phyloP scores from a whole-genome alignment of 2,113 vertebrate species.

The Rhadina sibilatrix region DNA sequence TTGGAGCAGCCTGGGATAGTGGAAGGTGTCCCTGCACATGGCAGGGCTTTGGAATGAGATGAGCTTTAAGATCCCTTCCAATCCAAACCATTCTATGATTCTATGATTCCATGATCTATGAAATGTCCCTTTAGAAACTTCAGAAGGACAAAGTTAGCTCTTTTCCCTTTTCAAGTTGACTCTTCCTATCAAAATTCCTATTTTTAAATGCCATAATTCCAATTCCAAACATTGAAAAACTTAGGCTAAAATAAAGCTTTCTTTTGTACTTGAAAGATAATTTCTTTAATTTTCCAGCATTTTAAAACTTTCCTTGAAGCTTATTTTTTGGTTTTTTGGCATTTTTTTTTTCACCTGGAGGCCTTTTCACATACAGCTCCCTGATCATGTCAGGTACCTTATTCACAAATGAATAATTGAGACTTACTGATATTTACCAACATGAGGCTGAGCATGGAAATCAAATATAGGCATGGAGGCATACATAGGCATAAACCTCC shows the following conservation, averaged over 20 bases:
- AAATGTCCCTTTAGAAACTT: not conserved
- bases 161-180: not conserved
- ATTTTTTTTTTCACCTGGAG: not conserved
- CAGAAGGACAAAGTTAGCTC: not conserved
- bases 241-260: not conserved
- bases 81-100: not conserved
- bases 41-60: not conserved
- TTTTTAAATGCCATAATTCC: not conserved
- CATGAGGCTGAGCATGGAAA: not conserved
- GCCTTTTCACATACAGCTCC: not conserved
- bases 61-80: not conserved
- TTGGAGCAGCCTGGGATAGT: fast-evolving
- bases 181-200: not conserved
- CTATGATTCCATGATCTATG: not conserved
- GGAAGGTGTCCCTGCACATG: not conserved
- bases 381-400: not conserved
- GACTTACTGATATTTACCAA: not conserved
- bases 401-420: slow-evolving; percentile 46
- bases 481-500: not conserved
- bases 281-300: not conserved
- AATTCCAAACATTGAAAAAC: not conserved
- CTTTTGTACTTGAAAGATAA: not conserved
- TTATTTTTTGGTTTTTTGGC: not conserved
- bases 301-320: not conserved
- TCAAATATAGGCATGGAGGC: not conserved